Base-by-base conservation (phyloP, 1,140 invertebrate species). In the Apis laboriosa region DNA sequence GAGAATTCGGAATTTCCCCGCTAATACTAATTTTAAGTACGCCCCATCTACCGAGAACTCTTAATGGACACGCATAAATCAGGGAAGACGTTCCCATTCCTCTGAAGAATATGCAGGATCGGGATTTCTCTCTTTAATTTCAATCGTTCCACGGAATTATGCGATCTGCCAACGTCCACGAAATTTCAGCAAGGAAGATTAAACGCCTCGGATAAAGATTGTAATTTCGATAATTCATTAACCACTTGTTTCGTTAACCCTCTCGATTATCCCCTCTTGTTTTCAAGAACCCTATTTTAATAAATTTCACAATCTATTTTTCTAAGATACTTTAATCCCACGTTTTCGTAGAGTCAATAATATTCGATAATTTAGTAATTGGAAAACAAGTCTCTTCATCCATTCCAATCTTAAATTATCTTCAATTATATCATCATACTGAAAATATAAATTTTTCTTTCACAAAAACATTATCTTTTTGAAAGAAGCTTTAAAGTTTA, bases 21-120 rank as follows among this genome's bases (percentile, higher is more conserved):
- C 24, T 77, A 55, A 53, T 77, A 77, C 61, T n/a, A 77, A 64
- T 77, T 77, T 77, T 55, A 77, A 77, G 75, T n/a, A 61, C 51
- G 51, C 51, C 28, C 75, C 64, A 76, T 76, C 49, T 24, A 28
- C n/a, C 9, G n/a, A 9, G 60, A n/a, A 24, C 11, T n/a, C 74
- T 77, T 77, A 77, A 77, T 77, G 61, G 75, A 66, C 75, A 66
- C 49, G 43, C 61, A 28, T 77, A 77, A 77, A 77, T 77, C 75
- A 77, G 66, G 17, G 61, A 66, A 66, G 61, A 77, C 75, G 61
- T 77, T 66, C 61, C 61, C 61, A 55, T 77, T 55, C 51, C 75
- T 66, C 28, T 24, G 13, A 77, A 77, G 75, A 66, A 66, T 77
- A 77, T 77, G 51, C 51, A 61, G 17, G 28, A 56, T 28, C 34